Evolutionary conservation across 2,888 invertebrate genomes (phyloP), one percentile per base, ranked within the genome.

Genomic region (Falcaria lacertinaria): DNA sequence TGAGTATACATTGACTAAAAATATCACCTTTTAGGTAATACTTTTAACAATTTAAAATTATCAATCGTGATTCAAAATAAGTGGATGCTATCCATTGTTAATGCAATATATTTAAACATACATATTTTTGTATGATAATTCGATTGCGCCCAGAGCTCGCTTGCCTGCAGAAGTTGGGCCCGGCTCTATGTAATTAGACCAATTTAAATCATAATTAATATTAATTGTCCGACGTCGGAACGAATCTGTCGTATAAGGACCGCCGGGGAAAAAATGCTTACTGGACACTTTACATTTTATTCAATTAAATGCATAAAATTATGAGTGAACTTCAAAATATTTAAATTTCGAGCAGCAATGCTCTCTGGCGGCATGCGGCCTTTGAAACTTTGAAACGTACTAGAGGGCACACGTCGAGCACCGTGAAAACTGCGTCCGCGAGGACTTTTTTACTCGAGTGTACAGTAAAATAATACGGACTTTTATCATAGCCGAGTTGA

Each of bases 151-250:
- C 66, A 69, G 69, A 76, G 71, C 75, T 69, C 60, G 74, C 70
- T 70, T 60, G 75, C 63, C 67, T 63, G 71, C 60, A 70, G 71
- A 73, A 81, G 83, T 80, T 78, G 80, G 80, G 69, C 76, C 79
- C 72, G 74, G 78, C 75, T 85, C 86, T 81, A 84, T 82, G 80
- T 86, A 89, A 88, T 89, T 87, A 89, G 85, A 87, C 86, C 88
- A 88, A 89, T 89, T 89, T 87, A 89, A 88, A 87, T 89, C 86
- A 83, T 88, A 89, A 89, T 88, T 89, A 87, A 86, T 89, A 89
- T 87, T 88, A 89, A 89, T 89, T 89, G 88, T 87, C 73, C 69
- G 73, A 82, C 80, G 86, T 80, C 81, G 80, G 84, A 82, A 84
- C 84, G 86, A 87, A 88, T 88, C 86, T 84, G 84, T 80, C 81